These are phyloP conservation scores for Percina caprodes DNA, from an alignment of 2,113 vertebrate genomes.

Conservation along the genomic window DNA sequence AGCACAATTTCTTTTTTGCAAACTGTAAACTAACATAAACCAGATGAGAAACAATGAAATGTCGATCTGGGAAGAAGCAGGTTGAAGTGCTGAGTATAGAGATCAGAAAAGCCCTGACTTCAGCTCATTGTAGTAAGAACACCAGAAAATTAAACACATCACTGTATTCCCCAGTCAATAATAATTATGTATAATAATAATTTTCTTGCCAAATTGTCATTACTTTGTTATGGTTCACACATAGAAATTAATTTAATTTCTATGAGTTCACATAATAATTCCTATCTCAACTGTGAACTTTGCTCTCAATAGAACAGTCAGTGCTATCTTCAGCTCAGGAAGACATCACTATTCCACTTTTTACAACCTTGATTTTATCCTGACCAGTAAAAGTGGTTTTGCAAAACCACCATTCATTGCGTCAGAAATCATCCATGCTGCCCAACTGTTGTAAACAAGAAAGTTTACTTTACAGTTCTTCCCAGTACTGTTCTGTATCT, in stretches of 20 bases:
- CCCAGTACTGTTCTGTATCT: slow-evolving; percentile 6
- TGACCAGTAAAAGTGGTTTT: background rate
- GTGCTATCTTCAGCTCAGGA: background rate
- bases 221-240: background rate
- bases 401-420: background rate
- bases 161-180: background rate
- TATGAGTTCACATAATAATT: slow-evolving; percentile 1
- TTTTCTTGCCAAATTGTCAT: slow-evolving; percentile 18
- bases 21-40: slow-evolving; percentile 9
- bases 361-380: background rate
- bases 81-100: background rate
- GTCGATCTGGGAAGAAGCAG: background rate
- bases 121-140: slow-evolving; percentile 13
- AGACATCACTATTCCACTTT: background rate
- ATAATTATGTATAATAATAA: background rate
- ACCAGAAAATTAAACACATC: slow-evolving; percentile 15
- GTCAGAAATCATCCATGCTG: slow-evolving; percentile 5
- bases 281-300: slow-evolving; percentile 6
- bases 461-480: background rate
- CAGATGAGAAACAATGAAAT: slow-evolving; percentile 25
- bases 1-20: background rate
- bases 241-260: no score
- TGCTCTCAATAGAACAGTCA: background rate
- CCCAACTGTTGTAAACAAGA: slow-evolving; percentile 9
- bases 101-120: slow-evolving; percentile 12